phyloP scores from a whole-genome alignment of 2,113 vertebrate genomes.

The Phainopepla nitens region DNA sequence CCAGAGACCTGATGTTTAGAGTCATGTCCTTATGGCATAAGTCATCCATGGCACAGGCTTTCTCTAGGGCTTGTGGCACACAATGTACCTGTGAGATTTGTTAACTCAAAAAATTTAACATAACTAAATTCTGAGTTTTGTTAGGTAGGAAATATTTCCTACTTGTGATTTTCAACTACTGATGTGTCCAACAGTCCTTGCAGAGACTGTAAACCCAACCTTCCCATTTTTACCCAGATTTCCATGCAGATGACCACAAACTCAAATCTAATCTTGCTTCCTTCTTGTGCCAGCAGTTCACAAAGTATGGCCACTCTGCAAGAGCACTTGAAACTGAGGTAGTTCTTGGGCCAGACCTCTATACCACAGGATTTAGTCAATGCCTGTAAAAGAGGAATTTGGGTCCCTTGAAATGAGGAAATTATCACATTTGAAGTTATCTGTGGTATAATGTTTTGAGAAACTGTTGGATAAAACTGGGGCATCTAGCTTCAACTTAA shows the following conservation, averaged over 20 bases:
- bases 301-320: background rate
- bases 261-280: background rate
- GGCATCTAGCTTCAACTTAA: background rate
- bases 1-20: background rate
- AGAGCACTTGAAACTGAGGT: background rate
- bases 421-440: background rate
- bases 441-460: background rate
- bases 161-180: background rate
- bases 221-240: background rate
- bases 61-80: background rate
- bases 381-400: background rate
- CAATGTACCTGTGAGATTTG: fast-evolving
- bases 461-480: background rate
- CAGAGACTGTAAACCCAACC: background rate
- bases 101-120: background rate
- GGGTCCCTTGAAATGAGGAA: background rate
- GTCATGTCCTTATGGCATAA: background rate
- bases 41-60: background rate
- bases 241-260: background rate
- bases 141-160: background rate
- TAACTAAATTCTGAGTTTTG: background rate
- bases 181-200: background rate
- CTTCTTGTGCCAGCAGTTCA: background rate
- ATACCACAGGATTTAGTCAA: background rate
- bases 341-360: background rate